Evolutionary conservation across 2,113 vertebrate species (phyloP).

Genomic region (Morone saxatilis): DNA sequence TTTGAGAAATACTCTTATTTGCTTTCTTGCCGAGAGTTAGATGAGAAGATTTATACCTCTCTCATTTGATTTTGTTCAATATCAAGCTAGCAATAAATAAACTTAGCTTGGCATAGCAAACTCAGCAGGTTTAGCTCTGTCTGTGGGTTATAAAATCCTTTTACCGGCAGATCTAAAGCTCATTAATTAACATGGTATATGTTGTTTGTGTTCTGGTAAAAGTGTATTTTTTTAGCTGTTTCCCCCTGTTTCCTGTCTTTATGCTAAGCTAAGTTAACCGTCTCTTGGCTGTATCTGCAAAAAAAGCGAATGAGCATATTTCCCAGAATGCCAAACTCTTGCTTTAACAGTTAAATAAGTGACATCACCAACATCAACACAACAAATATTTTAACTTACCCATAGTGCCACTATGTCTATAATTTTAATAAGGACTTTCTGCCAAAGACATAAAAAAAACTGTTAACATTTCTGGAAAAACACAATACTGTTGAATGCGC

Average conservation of each 20-base stretch:
- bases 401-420: not conserved
- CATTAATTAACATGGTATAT: too few relatives aligned
- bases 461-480: not conserved
- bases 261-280: not conserved
- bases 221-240: too few relatives aligned
- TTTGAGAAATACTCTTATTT: too few relatives aligned
- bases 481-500: not conserved
- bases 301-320: not conserved
- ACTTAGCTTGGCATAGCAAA: too few relatives aligned
- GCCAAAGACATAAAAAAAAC: not conserved
- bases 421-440: not conserved
- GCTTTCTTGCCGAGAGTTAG: not conserved
- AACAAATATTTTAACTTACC: not conserved
- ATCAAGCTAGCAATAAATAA: not conserved
- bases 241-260: too few relatives aligned
- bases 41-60: not conserved
- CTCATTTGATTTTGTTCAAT: not conserved
- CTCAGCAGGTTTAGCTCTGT: too few relatives aligned
- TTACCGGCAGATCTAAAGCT: too few relatives aligned
- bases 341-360: not conserved
- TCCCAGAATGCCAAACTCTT: not conserved
- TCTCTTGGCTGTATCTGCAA: constrained; percentile 2
- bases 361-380: not conserved
- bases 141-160: too few relatives aligned
- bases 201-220: too few relatives aligned